Evolutionary conservation across 2,797 vertebrate genomes (phyloP).

Genomic region (Apodemus agrarius): DNA sequence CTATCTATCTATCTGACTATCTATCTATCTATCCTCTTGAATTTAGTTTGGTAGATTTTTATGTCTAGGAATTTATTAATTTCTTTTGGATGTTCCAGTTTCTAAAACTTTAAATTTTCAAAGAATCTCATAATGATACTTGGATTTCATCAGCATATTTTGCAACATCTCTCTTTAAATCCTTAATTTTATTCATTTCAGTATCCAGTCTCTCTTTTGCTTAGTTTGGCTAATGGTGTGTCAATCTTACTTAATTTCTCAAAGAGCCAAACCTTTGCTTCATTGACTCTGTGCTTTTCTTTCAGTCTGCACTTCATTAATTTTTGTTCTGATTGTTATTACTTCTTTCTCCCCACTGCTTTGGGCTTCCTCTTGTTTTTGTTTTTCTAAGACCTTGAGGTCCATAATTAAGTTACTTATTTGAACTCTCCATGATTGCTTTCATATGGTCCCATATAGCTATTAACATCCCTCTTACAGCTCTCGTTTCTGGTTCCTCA

Average conservation of each 20-base stretch:
- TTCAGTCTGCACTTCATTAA: not conserved
- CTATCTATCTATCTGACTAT: too few relatives aligned
- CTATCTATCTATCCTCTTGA: not conserved
- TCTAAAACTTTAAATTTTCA: not conserved
- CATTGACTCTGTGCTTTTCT: not conserved
- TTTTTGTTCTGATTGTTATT: not conserved
- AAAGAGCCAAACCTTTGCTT: not conserved
- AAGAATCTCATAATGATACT: not conserved
- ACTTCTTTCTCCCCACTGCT: not conserved
- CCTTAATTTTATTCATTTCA: not conserved
- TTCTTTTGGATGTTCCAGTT: not conserved
- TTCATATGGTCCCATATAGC: not conserved
- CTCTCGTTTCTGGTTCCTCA: not conserved
- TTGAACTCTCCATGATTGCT: not conserved
- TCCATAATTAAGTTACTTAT: not conserved
- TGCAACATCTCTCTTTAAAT: not conserved
- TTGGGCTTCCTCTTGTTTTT: not conserved
- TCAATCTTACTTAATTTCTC: not conserved
- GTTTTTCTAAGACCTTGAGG: not conserved
- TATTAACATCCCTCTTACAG: not conserved
- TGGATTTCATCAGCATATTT: not conserved
- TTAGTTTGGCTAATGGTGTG: not conserved
- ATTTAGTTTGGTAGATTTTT: not conserved
- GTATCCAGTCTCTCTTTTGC: not conserved
- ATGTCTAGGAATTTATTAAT: not conserved